Conservation (phyloP, 2,113 vertebrate species). For the Pseudorectes ferrugineus region DNA sequence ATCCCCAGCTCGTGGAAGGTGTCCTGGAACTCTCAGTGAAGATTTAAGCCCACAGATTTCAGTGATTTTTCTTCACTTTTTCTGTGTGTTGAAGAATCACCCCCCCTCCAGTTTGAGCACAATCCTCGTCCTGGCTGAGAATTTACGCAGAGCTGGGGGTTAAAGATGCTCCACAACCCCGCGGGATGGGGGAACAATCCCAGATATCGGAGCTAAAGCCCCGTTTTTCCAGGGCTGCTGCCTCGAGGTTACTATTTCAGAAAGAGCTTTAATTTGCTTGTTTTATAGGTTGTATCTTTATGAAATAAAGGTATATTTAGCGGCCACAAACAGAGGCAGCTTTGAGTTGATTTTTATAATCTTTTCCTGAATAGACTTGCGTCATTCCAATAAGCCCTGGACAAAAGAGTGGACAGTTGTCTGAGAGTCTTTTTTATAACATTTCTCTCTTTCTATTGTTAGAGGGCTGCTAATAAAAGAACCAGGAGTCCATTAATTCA, state of each 20-base stretch:
- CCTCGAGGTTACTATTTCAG: not conserved
- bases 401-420: slow-evolving; percentile 77
- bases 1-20: rapidly evolving
- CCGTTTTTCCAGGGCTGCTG: not conserved
- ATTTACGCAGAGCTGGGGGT: not conserved
- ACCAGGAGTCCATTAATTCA: slow-evolving; percentile 90
- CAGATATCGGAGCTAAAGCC: not conserved
- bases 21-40: rapidly evolving
- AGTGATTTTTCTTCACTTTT: not conserved
- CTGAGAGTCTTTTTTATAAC: slow-evolving; percentile 75
- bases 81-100: rapidly evolving
- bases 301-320: slow-evolving; percentile 74
- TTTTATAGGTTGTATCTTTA: slow-evolving; percentile 67
- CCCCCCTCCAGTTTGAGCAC: rapidly evolving
- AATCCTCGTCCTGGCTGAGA: rapidly evolving
- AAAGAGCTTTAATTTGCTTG: slow-evolving; percentile 57
- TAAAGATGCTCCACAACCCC: not conserved
- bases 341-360: slow-evolving; percentile 80
- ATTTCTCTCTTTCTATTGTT: slow-evolving; percentile 71
- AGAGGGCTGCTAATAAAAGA: slow-evolving; percentile 74
- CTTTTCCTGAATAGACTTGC: slow-evolving; percentile 73
- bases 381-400: slow-evolving; percentile 68
- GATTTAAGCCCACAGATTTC: rapidly evolving
- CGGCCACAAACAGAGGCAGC: slow-evolving; percentile 66
- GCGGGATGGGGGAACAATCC: rapidly evolving